These are phyloP conservation scores for Sinocyclocheilus grahami DNA, from an alignment of 2,113 vertebrate genomes.

Conservation along the genomic window DNA sequence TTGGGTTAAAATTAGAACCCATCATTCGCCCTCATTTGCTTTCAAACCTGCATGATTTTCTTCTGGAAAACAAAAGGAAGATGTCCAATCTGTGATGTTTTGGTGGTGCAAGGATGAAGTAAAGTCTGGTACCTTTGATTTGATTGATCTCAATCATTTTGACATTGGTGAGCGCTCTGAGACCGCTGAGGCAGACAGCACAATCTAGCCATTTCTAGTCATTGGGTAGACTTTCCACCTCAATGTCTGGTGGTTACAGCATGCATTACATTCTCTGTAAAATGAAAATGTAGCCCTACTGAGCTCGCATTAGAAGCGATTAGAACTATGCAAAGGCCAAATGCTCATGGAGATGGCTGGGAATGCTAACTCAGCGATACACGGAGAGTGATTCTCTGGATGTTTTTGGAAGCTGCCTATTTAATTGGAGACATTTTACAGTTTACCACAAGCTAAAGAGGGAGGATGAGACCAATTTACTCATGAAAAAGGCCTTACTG, in stretches of 20 bases:
- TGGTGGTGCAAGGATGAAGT: background rate
- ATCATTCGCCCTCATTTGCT: background rate
- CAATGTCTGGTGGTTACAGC: background rate
- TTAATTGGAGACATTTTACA: conserved; percentile 50
- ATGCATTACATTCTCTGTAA: background rate
- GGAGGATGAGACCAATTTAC: conserved; percentile 46
- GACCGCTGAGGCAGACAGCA: no score
- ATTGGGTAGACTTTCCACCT: background rate
- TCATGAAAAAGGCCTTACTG: conserved; percentile 42
- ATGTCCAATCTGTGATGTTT: background rate
- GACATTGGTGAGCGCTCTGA: no score
- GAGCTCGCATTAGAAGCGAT: background rate
- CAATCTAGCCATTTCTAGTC: background rate
- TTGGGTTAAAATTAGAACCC: background rate
- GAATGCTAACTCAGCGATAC: background rate
- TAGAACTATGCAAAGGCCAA: background rate
- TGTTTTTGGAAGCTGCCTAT: conserved; percentile 26
- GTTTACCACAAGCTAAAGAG: conserved; percentile 46
- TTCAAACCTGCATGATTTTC: no score
- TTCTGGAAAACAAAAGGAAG: background rate
- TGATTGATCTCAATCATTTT: no score
- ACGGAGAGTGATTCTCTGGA: background rate
- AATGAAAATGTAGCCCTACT: background rate
- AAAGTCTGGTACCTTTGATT: no score
- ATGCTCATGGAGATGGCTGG: background rate